These are phyloP conservation scores for Zaprionus ghesquierei DNA, from an alignment of 1,140 invertebrate genomes.

Conservation along the genomic window DNA sequence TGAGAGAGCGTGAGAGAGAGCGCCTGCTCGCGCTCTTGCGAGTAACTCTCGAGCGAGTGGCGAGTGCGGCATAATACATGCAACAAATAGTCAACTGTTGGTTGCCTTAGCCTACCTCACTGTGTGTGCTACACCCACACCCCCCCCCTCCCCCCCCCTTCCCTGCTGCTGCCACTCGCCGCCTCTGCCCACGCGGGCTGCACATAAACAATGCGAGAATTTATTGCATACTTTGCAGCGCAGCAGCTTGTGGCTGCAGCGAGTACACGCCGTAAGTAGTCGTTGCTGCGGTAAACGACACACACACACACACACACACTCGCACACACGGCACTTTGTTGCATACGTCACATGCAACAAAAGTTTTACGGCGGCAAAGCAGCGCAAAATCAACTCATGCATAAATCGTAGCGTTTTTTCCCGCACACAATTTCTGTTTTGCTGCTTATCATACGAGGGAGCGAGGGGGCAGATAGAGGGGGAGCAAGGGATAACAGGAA, in stretches of 20 bases:
- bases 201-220: conserved; percentile 79
- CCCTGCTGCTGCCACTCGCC: background rate
- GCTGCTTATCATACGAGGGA: background rate
- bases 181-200: conserved; percentile 30
- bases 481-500: background rate
- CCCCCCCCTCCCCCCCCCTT: background rate
- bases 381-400: conserved; percentile 54
- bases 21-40: background rate
- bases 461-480: background rate
- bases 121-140: conserved; percentile 31
- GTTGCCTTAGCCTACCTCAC: conserved; percentile 78
- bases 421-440: conserved; percentile 7
- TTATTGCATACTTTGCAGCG: conserved; percentile 79
- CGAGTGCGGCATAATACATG: conserved; percentile 57
- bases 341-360: conserved; percentile 72
- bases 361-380: conserved; percentile 33
- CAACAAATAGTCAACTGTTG: conserved; percentile 81
- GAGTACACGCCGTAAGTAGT: conserved; percentile 48
- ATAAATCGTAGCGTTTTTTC: conserved; percentile 31
- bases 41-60: conserved; percentile 13
- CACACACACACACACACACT: conserved; percentile 1
- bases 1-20: conserved; percentile 18
- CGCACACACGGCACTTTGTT: conserved; percentile 62
- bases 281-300: conserved; percentile 49
- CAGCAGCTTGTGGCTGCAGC: conserved; percentile 51